These are phyloP conservation scores for Hoplostethus atlanticus DNA, from an alignment of 2,797 vertebrate genomes.

Conservation along the genomic window DNA sequence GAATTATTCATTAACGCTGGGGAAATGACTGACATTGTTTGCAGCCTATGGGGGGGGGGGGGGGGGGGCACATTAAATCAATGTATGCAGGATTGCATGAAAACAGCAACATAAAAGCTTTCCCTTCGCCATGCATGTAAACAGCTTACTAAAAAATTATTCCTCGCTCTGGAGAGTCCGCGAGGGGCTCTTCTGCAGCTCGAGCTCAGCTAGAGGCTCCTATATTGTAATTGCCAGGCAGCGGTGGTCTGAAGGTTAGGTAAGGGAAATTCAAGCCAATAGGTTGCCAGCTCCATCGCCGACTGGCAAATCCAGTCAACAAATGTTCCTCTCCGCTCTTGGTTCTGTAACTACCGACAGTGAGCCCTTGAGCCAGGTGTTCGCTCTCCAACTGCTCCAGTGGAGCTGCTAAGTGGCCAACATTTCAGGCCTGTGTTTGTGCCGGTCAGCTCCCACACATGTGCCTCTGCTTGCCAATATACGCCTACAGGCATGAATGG, in stretches of 20 bases:
- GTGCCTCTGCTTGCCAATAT: conserved; percentile 20
- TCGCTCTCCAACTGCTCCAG: conserved; percentile 17
- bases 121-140: not conserved
- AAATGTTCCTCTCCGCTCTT: conserved; percentile 5
- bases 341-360: not conserved
- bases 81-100: not conserved
- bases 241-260: conserved; percentile 5
- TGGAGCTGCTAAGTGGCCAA: conserved; percentile 21
- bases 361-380: conserved; percentile 30
- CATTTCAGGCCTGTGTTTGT: not conserved
- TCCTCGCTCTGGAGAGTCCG: not conserved
- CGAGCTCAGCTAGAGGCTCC: not conserved
- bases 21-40: not conserved
- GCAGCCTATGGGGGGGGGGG: not conserved
- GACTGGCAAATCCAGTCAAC: conserved; percentile 2
- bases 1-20: not conserved
- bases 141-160: not conserved
- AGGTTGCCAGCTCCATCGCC: conserved; percentile 12
- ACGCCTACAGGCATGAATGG: conserved; percentile 10
- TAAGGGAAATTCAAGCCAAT: not conserved
- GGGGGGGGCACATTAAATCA: not conserved
- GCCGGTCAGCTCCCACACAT: conserved; percentile 30
- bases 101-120: not conserved
- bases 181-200: conserved; percentile 1
- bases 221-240: not conserved